A percentile compares a stretch with the other conserved stretches of the same genome.
phyloP scores from a whole-genome alignment of 2,888 invertebrate genomes.

The Spisula subtruncata region DNA sequence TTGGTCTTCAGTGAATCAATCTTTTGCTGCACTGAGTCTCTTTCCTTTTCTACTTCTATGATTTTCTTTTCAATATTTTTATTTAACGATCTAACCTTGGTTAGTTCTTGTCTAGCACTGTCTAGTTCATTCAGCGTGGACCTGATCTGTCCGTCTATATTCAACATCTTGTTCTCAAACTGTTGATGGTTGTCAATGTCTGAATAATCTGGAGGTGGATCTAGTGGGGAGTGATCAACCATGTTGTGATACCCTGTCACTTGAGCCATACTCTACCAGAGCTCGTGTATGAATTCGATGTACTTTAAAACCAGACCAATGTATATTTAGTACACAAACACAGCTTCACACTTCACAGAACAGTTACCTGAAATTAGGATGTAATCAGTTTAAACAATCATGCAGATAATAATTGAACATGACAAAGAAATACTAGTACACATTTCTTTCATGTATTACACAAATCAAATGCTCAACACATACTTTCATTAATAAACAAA shows the following conservation, averaged over 20 bases:
- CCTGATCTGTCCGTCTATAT: conserved; percentile 52
- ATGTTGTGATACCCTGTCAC: conserved; percentile 37
- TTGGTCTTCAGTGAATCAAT: conserved; percentile 63
- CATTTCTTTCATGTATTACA: no score
- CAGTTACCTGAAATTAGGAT: no score
- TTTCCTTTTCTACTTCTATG: conserved; percentile 58
- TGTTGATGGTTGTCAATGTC: conserved; percentile 23
- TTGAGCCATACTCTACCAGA: conserved; percentile 26
- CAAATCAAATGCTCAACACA: no score
- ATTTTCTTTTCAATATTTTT: conserved; percentile 60
- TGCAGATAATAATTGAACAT: no score
- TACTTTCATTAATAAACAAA: no score
- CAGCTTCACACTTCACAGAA: no score
- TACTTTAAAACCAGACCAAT: background rate
- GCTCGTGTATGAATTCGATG: background rate
- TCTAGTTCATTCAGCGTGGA: conserved; percentile 49
- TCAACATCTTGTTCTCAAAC: conserved; percentile 16
- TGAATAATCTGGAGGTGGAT: conserved; percentile 46
- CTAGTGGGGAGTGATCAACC: conserved; percentile 29
- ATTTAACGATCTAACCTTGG: conserved; percentile 50
- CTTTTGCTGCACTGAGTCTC: conserved; percentile 54
- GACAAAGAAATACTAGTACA: no score
- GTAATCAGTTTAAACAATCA: no score
- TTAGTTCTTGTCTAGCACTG: conserved; percentile 56
- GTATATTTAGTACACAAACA: no score